Base-by-base conservation (phyloP, 2,113 vertebrate genomes). In the Pedionomus torquatus region DNA sequence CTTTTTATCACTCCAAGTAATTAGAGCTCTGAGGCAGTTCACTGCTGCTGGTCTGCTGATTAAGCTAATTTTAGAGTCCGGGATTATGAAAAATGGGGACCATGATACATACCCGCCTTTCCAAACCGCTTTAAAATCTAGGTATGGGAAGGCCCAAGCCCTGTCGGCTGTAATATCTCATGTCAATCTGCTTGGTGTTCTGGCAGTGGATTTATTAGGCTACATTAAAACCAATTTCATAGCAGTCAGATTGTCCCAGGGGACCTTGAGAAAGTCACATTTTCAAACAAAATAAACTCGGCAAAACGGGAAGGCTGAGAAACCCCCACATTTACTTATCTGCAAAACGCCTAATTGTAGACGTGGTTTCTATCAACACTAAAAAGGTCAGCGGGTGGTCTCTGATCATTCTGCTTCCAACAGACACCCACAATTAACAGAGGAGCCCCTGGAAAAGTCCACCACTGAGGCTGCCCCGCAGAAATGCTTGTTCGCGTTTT, bases 171-270 rank as follows among this genome's bases (percentile, higher is more conserved):
- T n/a, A 88, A 39, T 81, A 86, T 44, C 70, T 94, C 78, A 60
- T 33, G 43, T 96, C 90, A 93, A 74, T 86, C 95, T 78, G 55
- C 80, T 77, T 21, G 15, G 60, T 55, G 51, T 74, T 90, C 64
- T 92, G 83, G 76, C 90, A 96, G 85, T 46, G 92, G 60, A 94
- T 89, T 83, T 74, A 93, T 83, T 81, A 88, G 28, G 21, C 92
- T 71, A 60, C 49, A 93, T 85, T 83, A 90, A 92, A 96, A 58
- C 25, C 31, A 39, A 52, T 83, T 89, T 87, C 55, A 44, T 58
- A 84, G 69, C 68, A 39, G 18, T 33, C 68, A 51, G 51, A 51
- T 6, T 51, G 79, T 70, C 79, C 26, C 65, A 69, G 43, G 23
- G 35, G 43, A 90, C 92, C 69, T 93, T 91, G 63, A 64, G 49